These are phyloP conservation scores for Tolypeutes matacus DNA, from an alignment of 2,797 vertebrate species.

Conservation along the genomic window DNA sequence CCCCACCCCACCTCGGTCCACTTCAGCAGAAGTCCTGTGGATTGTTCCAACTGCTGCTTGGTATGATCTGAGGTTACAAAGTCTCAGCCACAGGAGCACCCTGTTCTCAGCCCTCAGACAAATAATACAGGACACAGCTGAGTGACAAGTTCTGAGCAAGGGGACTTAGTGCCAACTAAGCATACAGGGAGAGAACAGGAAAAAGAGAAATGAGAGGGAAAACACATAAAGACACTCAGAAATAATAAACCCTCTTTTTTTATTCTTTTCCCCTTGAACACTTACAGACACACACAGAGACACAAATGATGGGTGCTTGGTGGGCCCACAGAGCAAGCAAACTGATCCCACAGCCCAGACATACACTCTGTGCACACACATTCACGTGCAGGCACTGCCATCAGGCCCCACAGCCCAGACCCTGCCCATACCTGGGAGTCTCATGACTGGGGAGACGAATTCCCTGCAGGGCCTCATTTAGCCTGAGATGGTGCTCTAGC, in stretches of 20 bases:
- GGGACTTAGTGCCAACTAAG: background rate
- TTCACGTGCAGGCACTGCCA: background rate
- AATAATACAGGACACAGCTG: background rate
- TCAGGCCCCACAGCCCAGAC: background rate
- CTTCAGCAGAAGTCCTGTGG: background rate
- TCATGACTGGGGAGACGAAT: background rate
- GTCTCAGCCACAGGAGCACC: background rate
- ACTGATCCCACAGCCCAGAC: background rate
- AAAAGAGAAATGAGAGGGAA: background rate
- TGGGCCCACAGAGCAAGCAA: background rate
- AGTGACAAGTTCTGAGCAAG: background rate
- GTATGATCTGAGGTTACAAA: background rate
- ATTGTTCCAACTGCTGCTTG: background rate
- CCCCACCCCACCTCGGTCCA: background rate
- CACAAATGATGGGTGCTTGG: background rate
- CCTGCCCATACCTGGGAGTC: background rate
- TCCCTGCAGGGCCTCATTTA: background rate
- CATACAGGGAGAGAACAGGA: background rate
- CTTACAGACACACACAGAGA: background rate
- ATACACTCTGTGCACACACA: background rate
- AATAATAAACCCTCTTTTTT: background rate
- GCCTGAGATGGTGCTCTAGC: background rate
- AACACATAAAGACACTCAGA: conserved; percentile 56
- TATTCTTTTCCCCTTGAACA: background rate
- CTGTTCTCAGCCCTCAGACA: background rate